Percentiles rank a stretch among this genome's conserved stretches.
phyloP scores from a whole-genome alignment of 2,888 invertebrate genomes.

The Petrolisthes manimaculis region DNA sequence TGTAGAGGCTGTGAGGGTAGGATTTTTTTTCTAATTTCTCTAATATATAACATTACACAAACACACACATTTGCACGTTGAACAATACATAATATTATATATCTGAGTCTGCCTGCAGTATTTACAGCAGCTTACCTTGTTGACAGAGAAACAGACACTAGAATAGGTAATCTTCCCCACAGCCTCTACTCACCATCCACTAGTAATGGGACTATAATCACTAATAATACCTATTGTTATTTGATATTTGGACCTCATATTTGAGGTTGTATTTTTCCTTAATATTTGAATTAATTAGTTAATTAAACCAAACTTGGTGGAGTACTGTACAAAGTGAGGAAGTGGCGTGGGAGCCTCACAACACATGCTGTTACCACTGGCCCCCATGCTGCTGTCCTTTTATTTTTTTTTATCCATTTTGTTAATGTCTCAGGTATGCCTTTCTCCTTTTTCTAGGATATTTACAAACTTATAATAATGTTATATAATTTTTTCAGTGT shows the following conservation, averaged over 20 bases:
- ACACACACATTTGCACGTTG: background rate
- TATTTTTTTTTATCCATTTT: conserved; percentile 51
- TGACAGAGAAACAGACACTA: conserved; percentile 27
- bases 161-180: conserved; percentile 30
- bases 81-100: background rate
- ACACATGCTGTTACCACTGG: conserved; percentile 38
- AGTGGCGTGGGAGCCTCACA: conserved; percentile 35
- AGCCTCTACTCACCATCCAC: conserved; percentile 58
- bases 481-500: conserved; percentile 38
- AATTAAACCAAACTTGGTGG: conserved; percentile 45
- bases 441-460: conserved; percentile 54
- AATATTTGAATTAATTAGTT: conserved; percentile 28
- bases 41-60: background rate
- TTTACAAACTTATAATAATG: conserved; percentile 52
- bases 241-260: conserved; percentile 43
- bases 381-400: conserved; percentile 24
- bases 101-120: conserved; percentile 3
- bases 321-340: conserved; percentile 59
- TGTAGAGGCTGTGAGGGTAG: conserved; percentile 53
- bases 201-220: conserved; percentile 50
- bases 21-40: background rate
- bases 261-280: conserved; percentile 33
- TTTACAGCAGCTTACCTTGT: conserved; percentile 19
- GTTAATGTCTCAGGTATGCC: conserved; percentile 63
- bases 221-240: conserved; percentile 47